These are phyloP conservation scores for Trissonchulus latispiculum DNA, from an alignment of 2,888 invertebrate species.

Conservation along the genomic window DNA sequence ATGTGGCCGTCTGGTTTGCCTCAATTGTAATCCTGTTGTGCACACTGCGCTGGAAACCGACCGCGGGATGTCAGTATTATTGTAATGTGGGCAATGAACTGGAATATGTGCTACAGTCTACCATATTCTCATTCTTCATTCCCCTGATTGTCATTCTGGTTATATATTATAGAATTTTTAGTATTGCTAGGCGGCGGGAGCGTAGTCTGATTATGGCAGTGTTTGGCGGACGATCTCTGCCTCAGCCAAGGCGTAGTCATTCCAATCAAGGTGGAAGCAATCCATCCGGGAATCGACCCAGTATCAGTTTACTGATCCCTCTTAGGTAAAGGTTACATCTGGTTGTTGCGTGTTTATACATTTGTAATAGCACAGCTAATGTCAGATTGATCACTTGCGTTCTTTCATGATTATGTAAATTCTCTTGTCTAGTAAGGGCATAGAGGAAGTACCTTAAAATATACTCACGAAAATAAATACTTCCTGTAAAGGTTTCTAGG, in stretches of 20 bases:
- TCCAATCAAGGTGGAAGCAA: too few species aligned
- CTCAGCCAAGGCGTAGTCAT: background rate
- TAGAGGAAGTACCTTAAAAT: too few species aligned
- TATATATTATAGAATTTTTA: constrained; percentile 19
- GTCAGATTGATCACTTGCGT: background rate
- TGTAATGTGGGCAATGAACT: constrained; percentile 24
- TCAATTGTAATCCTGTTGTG: constrained; percentile 15
- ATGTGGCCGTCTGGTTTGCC: constrained; percentile 20
- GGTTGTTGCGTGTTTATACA: background rate
- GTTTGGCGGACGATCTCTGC: background rate
- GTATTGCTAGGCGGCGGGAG: background rate
- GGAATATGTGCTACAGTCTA: constrained; percentile 20
- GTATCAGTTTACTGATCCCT: constrained; percentile 1
- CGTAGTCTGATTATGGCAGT: constrained; percentile 10
- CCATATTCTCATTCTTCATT: constrained; percentile 24
- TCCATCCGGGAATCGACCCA: background rate
- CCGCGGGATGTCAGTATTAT: background rate
- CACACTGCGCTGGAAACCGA: constrained; percentile 12
- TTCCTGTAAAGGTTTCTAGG: too few species aligned
- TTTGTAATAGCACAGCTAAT: background rate
- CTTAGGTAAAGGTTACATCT: background rate
- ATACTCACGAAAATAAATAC: too few species aligned
- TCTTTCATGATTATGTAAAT: background rate
- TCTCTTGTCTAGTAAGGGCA: too few species aligned
- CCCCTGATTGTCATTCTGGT: constrained; percentile 22